Base-by-base conservation (phyloP, 2,797 vertebrate species). In the Syndactyla subalaris region DNA sequence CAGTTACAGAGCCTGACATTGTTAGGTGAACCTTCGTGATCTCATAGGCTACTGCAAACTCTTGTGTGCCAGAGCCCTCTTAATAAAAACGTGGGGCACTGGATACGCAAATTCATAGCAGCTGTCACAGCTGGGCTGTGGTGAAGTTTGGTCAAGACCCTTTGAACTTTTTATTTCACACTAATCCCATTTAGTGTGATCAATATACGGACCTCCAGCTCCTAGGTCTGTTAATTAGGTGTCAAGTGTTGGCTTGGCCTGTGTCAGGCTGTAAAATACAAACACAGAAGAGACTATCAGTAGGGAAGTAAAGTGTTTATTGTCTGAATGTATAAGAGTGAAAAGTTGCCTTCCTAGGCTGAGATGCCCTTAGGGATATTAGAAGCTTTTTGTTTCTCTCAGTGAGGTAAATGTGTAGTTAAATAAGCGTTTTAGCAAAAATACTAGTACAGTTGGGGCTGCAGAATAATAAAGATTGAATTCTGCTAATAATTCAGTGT, bases 91-190 rank as follows among this genome's bases (percentile, higher is more conserved):
- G 81, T 92, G 80, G 94, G 88, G 81, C 89, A 30, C 82, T 95
- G 89, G 36, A 54, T 91, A 59, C 96, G 34, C 86, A 96, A 96
- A 96, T 97, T 96, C 88, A 75, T 82, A 95, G 86, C 95, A 95
- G 96, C 93, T 97, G 96, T 97, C 95, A 95, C 91, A 94, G 94
- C 90, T 93, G 87, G 89, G 87, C 93, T 95, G 88, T 91, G 83
- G 57, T 89, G 58, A 88, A 88, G 95, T 96, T 95, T 95, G 92
- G 95, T 96, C 96, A 96, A 94, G 96, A 97, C 95, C 97, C 95
- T 96, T 95, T 97, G 96, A 96, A 96, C 97, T 96, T 96, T 97
- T 97, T 97, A 96, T 97, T 97, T 97, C 91, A 46, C 95, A 92
- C 96, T 97, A 97, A 97, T 98, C 95, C 96, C 85, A 91, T 94